Percentiles rank a stretch among this genome's conserved stretches.
These are phyloP conservation scores for Antheraea yamamai DNA, from an alignment of 2,888 invertebrate species.

Conservation along the genomic window DNA sequence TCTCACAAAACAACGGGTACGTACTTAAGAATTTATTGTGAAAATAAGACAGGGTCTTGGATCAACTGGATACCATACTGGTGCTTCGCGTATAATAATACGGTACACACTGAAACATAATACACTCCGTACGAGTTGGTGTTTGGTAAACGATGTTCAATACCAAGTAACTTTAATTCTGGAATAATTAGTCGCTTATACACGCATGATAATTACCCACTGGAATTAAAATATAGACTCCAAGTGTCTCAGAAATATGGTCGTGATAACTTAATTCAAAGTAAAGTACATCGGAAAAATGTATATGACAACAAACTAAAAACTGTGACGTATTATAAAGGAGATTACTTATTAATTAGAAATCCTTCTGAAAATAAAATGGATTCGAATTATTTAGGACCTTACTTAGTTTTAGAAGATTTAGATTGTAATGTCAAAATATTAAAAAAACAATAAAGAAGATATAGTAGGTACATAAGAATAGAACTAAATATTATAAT, in stretches of 20 bases:
- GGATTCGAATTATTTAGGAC: too few species aligned
- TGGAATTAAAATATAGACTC: slow-evolving; percentile 28
- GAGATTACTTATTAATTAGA: too few species aligned
- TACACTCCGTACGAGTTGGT: slow-evolving; percentile 31
- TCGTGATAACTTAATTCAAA: too few species aligned
- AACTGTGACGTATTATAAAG: too few species aligned
- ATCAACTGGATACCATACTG: slow-evolving; percentile 29
- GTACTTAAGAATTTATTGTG: slow-evolving; percentile 24
- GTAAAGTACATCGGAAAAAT: too few species aligned
- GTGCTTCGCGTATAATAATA: slow-evolving; percentile 31
- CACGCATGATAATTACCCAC: slow-evolving; percentile 26
- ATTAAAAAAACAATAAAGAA: not conserved
- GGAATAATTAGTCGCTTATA: slow-evolving; percentile 28
- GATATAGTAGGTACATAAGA: slow-evolving; percentile 9
- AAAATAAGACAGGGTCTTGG: slow-evolving; percentile 23
- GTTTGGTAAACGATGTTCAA: slow-evolving; percentile 28
- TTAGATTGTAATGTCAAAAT: too few species aligned
- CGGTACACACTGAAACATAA: slow-evolving; percentile 28
- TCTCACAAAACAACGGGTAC: slow-evolving; percentile 25
- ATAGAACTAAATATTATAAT: not conserved
- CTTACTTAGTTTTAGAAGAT: too few species aligned
- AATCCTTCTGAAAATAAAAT: too few species aligned
- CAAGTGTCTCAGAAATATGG: slow-evolving; percentile 21
- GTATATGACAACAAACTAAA: too few species aligned
- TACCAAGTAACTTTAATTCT: slow-evolving; percentile 25